phyloP scores from a whole-genome alignment of 2,797 vertebrate species.

The Miichthys miiuy region DNA sequence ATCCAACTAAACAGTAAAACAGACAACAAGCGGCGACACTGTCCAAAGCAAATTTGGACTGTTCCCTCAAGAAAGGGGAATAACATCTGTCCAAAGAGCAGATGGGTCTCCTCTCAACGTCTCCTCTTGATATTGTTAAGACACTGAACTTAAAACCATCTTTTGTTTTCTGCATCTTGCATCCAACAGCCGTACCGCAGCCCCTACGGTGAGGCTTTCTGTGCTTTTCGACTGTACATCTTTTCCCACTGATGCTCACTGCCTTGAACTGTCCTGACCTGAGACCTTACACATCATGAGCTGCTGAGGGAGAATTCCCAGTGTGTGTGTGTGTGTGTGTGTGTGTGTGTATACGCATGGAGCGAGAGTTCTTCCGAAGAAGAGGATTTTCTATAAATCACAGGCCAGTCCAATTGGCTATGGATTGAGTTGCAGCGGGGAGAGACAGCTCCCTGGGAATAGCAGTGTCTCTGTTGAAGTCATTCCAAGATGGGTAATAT shows the following conservation, averaged over 20 bases:
- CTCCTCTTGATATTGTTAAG: conserved; percentile 45
- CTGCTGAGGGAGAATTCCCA: conserved; percentile 71
- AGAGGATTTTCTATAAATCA: conserved; percentile 85
- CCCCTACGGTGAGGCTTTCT: conserved; percentile 26
- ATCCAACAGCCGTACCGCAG: conserved; percentile 14
- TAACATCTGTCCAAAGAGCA: conserved; percentile 52
- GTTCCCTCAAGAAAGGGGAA: conserved; percentile 43
- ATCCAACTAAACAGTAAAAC: conserved; percentile 65
- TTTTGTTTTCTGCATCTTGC: conserved; percentile 17
- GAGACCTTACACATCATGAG: conserved; percentile 69
- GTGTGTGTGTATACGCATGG: conserved; percentile 16
- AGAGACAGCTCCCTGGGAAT: conserved; percentile 86
- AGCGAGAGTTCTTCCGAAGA: conserved; percentile 66
- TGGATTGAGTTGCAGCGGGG: conserved; percentile 87
- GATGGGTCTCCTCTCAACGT: conserved; percentile 16
- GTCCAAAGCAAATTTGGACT: conserved; percentile 51
- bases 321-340: conserved; percentile 31
- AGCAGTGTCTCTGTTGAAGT: conserved; percentile 86
- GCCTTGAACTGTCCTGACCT: conserved; percentile 70
- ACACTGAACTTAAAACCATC: conserved; percentile 16
- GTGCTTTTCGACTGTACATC: conserved; percentile 42
- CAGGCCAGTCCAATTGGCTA: conserved; percentile 82
- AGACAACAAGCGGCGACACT: conserved; percentile 50
- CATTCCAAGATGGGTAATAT: conserved; percentile 88
- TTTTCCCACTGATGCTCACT: conserved; percentile 52